Evolutionary conservation across 2,888 invertebrate genomes (phyloP), one percentile per base, ranked within the genome.

Genomic region (Celastrina argiolus): DNA sequence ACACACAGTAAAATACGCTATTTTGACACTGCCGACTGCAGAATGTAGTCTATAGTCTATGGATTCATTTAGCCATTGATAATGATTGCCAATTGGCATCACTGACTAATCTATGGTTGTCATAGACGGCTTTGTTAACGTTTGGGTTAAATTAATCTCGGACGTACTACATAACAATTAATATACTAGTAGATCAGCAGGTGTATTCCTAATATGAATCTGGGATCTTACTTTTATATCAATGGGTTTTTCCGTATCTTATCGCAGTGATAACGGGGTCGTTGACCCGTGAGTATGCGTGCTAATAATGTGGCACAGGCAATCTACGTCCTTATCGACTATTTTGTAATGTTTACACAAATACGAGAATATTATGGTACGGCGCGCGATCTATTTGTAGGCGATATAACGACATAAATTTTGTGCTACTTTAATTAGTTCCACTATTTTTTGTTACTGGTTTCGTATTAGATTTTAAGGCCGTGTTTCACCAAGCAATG

Each of bases 241-340:
- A 80, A 79, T 84, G 81, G 81, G 85, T 88, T 88, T 87, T 90
- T 88, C 84, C 85, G 84, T 83, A 76, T 81, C 79, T 84, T 88
- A 90, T 89, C 89, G 81, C 80, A 77, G 78, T 74, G 89, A 88
- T 89, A 88, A 82, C 78, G 80, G 78, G 87, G 81, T 76, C 84
- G 82, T 81, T 75, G 85, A 87, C 84, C 88, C 83, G 80, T 84
- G 83, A 84, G 82, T 79, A 77, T 79, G 82, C 81, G 59, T 65
- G 63, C 56, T 68, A 69, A 67, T 67, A 69, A 66, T 67, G 64
- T 61, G 63, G 39, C 65, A 61, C 73, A 72, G 76, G 75, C 74
- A 71, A 72, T 69, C 69, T 72, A 64, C 41, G 80, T 79, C 82
- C 83, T 81, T 81, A 81, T 79, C 80, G 78, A 76, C 72, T 66